Percentiles rank a stretch among this genome's conserved stretches.
These are phyloP conservation scores for Oxyteleia sp. DNA, from an alignment of 2,888 invertebrate genomes.

Conservation along the genomic window DNA sequence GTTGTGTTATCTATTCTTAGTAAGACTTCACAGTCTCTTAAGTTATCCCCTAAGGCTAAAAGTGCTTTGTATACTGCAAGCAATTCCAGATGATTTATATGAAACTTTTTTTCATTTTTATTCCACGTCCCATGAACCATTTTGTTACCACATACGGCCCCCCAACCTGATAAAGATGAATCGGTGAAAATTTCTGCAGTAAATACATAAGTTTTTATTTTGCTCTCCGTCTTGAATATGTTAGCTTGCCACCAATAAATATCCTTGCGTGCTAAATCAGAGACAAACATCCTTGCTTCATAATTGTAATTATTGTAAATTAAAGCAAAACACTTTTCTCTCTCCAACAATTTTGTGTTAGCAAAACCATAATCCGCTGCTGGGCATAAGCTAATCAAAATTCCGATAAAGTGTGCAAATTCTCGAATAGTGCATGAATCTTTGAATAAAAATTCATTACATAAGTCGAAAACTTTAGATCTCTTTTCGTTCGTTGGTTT, in stretches of 20 bases:
- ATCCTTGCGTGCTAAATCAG: constrained; percentile 12
- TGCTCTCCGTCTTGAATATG: constrained; percentile 22
- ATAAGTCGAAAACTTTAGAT: neutral
- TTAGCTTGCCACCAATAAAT: constrained; percentile 49
- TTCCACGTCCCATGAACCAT: neutral
- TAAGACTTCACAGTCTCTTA: constrained; percentile 54
- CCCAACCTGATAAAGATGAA: neutral
- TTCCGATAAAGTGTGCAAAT: neutral
- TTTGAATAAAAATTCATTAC: neutral
- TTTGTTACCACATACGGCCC: neutral
- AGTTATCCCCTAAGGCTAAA: constrained; percentile 38
- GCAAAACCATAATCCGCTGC: constrained; percentile 7
- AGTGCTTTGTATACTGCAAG: constrained; percentile 32
- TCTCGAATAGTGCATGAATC: neutral
- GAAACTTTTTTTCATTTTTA: neutral
- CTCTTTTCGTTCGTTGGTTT: constrained; percentile 1
- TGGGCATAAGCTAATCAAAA: constrained; percentile 2
- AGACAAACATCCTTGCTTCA: constrained; percentile 25
- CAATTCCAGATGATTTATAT: constrained; percentile 8
- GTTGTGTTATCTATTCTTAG: constrained; percentile 71
- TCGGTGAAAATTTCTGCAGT: constrained; percentile 22
- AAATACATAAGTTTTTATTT: constrained; percentile 36
- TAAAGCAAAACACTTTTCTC: constrained; percentile 22
- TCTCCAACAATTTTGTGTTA: neutral
- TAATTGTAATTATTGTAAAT: constrained; percentile 37